Conservation (phyloP, 2,888 invertebrate species). For the Druceiella hillmani region DNA sequence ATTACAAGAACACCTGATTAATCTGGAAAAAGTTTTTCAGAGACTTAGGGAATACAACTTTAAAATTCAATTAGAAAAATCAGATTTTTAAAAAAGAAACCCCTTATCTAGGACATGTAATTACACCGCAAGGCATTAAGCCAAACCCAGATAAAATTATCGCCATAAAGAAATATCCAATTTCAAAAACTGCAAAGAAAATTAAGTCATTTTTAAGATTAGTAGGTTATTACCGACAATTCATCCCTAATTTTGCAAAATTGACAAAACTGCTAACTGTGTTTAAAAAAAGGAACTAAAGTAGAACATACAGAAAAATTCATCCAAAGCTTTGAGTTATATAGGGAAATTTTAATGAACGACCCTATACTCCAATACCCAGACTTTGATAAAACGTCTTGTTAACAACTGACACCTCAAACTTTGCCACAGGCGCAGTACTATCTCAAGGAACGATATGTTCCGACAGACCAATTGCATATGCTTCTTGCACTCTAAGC, state of each 20-base stretch:
- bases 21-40: constrained; percentile 23
- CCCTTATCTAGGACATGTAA: constrained; percentile 26
- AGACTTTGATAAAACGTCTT: constrained; percentile 20
- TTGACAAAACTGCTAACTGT: constrained; percentile 25
- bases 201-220: constrained; percentile 21
- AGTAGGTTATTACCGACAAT: constrained; percentile 26
- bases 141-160: constrained; percentile 15
- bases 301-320: too few species aligned
- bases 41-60: constrained; percentile 23
- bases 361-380: constrained; percentile 21
- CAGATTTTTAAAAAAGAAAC: constrained; percentile 25
- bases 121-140: constrained; percentile 19
- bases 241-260: constrained; percentile 25
- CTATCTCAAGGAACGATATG: constrained; percentile 23
- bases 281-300: constrained; percentile 21
- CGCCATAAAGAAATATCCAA: constrained; percentile 25
- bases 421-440: constrained; percentile 19
- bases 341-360: constrained; percentile 22
- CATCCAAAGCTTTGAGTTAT: constrained; percentile 23
- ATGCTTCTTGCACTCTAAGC: constrained; percentile 29
- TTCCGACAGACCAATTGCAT: constrained; percentile 24
- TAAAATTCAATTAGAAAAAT: constrained; percentile 26
- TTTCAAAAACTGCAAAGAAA: constrained; percentile 9
- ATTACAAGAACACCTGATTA: constrained; percentile 24
- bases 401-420: constrained; percentile 18